Percentiles rank a stretch among this genome's conserved stretches.
These are phyloP conservation scores for Mesodorylaimus sp. DNA, from an alignment of 2,888 invertebrate genomes.

Conservation along the genomic window DNA sequence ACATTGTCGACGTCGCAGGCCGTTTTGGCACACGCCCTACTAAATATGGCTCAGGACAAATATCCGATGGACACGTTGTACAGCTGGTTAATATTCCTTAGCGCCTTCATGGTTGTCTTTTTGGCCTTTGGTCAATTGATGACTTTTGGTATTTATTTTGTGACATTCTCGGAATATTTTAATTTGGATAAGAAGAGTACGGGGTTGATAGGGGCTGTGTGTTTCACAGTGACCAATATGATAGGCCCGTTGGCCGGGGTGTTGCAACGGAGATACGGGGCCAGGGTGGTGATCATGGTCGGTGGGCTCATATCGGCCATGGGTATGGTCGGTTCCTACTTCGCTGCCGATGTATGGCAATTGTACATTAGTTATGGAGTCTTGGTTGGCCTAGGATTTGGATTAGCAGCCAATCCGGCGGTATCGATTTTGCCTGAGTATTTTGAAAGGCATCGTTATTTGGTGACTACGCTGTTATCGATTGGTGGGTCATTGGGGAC, in stretches of 20 bases:
- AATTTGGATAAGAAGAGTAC: neutral
- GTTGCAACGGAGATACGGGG: constrained; percentile 30
- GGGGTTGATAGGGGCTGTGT: too few relatives aligned
- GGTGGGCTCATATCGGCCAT: constrained; percentile 28
- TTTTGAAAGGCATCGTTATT: constrained; percentile 30
- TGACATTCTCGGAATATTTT: neutral
- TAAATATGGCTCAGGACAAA: too few relatives aligned
- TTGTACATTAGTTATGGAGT: constrained; percentile 31
- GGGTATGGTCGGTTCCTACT: constrained; percentile 27
- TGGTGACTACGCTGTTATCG: constrained; percentile 32
- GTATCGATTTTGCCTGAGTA: constrained; percentile 32
- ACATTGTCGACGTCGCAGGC: too few relatives aligned
- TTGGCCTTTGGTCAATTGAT: neutral
- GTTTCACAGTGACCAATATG: too few relatives aligned
- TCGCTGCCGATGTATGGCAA: constrained; percentile 24
- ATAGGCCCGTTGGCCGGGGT: constrained; percentile 31
- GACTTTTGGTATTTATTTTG: neutral
- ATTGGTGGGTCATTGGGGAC: constrained; percentile 33
- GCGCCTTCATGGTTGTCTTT: neutral
- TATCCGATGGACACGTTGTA: neutral
- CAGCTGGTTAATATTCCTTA: neutral
- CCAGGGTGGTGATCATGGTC: constrained; percentile 26
- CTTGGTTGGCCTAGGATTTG: constrained; percentile 23
- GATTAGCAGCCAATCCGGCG: constrained; percentile 27
- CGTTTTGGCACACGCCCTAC: too few relatives aligned